phyloP scores from a whole-genome alignment of 1,140 invertebrate genomes.

The Zaprionus nigranus region DNA sequence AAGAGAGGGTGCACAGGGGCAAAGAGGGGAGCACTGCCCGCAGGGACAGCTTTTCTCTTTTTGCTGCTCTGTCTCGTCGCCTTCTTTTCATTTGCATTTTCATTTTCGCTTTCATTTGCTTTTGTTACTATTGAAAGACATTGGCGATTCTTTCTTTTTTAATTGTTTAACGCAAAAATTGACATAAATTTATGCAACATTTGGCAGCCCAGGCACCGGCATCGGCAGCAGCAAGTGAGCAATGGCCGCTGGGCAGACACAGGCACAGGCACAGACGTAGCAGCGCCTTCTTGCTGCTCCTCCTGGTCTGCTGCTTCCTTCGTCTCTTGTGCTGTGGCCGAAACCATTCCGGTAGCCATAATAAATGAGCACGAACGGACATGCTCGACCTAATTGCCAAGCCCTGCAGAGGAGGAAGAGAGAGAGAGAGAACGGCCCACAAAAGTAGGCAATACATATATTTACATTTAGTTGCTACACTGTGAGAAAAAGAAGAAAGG shows the following conservation, averaged over 20 bases:
- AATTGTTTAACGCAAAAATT: slow-evolving; percentile 56
- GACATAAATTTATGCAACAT: slow-evolving; percentile 60
- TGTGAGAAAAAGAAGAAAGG: slow-evolving; percentile 4
- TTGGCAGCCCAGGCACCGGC: slow-evolving; percentile 31
- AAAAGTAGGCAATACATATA: slow-evolving; percentile 52
- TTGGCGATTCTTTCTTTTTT: slow-evolving; percentile 36
- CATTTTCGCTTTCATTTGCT: neutral
- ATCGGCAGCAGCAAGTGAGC: too few species aligned
- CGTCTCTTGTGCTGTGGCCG: slow-evolving; percentile 26
- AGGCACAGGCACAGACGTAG: neutral
- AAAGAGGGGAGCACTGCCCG: too few species aligned
- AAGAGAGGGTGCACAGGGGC: too few species aligned
- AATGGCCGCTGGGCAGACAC: slow-evolving; percentile 1
- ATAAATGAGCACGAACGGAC: slow-evolving; percentile 39
- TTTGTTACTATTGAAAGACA: slow-evolving; percentile 12
- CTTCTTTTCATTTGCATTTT: slow-evolving; percentile 35
- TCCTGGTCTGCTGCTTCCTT: too few species aligned
- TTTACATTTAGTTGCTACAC: slow-evolving; percentile 34
- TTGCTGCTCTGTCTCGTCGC: neutral
- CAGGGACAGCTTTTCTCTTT: neutral
- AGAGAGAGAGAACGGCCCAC: slow-evolving; percentile 2
- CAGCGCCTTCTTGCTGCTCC: neutral
- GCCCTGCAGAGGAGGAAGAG: too few species aligned
- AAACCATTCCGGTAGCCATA: slow-evolving; percentile 34
- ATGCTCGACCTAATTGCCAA: slow-evolving; percentile 40